phyloP scores from a whole-genome alignment of 2,797 vertebrate genomes.

The Oceanodroma leucorhoa region DNA sequence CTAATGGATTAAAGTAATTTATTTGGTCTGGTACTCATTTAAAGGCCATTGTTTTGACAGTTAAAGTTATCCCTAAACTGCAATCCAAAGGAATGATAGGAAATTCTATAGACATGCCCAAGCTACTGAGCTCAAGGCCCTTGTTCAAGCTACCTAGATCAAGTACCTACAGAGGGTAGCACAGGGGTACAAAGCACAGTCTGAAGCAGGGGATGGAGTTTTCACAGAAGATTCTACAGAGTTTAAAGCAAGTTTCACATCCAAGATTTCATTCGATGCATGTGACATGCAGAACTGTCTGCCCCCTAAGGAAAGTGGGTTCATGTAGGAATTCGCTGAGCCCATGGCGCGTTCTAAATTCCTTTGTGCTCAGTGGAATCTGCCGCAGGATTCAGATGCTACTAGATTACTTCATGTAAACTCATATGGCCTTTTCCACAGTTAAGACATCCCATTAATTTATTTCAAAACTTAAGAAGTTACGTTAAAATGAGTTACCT shows the following conservation, averaged over 20 bases:
- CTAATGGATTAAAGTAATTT: neutral
- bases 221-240: neutral
- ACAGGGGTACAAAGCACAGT: neutral
- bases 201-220: neutral
- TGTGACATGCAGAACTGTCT: fast-evolving
- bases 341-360: fast-evolving
- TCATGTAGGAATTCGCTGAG: neutral
- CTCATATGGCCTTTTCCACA: neutral
- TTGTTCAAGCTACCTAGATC: neutral
- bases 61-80: neutral
- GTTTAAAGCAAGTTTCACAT: neutral
- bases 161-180: neutral
- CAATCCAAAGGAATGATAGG: neutral
- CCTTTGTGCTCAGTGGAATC: neutral
- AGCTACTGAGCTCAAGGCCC: neutral
- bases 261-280: neutral
- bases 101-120: neutral
- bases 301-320: neutral
- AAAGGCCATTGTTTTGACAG: neutral
- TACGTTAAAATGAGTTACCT: constrained; percentile 78
- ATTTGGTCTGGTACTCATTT: neutral
- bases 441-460: neutral
- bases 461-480: neutral
- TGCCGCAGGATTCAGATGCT: constrained; percentile 9
- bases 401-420: neutral